Percentiles rank a stretch among this genome's conserved stretches.
phyloP scores from a whole-genome alignment of 2,888 invertebrate species.

The Subacronicta megacephala region DNA sequence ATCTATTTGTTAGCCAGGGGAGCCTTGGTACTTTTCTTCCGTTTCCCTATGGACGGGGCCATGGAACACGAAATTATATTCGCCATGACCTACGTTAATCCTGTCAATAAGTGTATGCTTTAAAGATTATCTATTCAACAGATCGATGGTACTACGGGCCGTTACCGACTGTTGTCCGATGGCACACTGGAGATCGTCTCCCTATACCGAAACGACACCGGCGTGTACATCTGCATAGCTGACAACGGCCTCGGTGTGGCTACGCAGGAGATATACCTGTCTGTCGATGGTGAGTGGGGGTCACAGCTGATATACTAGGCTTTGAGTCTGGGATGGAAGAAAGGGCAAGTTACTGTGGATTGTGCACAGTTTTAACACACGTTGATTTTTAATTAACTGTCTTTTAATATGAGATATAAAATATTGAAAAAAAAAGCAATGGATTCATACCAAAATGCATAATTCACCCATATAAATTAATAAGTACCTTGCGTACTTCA shows the following conservation, averaged over 20 bases:
- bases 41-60: too few species aligned
- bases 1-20: too few species aligned
- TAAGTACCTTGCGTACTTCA: too few species aligned
- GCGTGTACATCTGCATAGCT: constrained; percentile 95
- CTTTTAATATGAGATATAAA: too few species aligned
- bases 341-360: constrained; percentile 24
- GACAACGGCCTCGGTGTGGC: constrained; percentile 93
- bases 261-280: constrained; percentile 91
- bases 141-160: constrained; percentile 93
- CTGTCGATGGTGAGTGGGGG: constrained; percentile 92
- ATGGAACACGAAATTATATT: too few species aligned
- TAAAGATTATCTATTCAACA: constrained; percentile 64
- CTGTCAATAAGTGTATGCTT: too few species aligned
- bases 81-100: too few species aligned
- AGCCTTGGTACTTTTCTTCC: too few species aligned
- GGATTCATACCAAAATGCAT: too few species aligned
- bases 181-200: constrained; percentile 95
- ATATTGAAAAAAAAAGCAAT: too few species aligned
- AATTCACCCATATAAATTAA: too few species aligned
- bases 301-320: constrained; percentile 16
- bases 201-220: constrained; percentile 94
- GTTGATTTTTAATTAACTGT: too few species aligned
- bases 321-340: background rate
- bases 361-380: background rate
- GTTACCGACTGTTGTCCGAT: constrained; percentile 92